A percentile compares a stretch with the other conserved stretches of the same genome.
Conservation (phyloP, 30 jellyfish, hydroid and myxozoan species). For the Sanderia malayensis region DNA sequence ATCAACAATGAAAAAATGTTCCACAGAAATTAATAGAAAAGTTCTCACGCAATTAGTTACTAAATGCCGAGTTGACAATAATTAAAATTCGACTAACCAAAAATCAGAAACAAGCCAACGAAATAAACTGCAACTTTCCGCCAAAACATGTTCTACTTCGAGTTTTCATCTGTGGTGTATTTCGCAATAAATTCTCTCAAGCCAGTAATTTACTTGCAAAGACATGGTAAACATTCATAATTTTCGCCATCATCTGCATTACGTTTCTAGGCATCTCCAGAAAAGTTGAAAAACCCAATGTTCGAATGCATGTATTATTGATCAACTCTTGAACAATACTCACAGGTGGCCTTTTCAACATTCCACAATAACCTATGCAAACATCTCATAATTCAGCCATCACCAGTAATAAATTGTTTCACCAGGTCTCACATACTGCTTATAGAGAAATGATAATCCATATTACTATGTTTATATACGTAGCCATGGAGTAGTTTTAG, state of each 20-base stretch:
- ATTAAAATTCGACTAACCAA: neutral
- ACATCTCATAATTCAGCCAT: conserved; percentile 23
- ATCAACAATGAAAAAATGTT: too few relatives aligned
- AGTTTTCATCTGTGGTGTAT: too few relatives aligned
- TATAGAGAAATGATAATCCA: too few relatives aligned
- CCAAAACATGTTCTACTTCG: neutral
- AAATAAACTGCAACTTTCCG: neutral
- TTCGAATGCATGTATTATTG: conserved; percentile 53
- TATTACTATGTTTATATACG: too few relatives aligned
- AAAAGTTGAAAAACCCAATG: neutral
- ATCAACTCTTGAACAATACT: conserved; percentile 47
- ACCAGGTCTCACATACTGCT: too few relatives aligned
- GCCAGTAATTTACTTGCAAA: too few relatives aligned
- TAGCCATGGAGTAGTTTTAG: too few relatives aligned
- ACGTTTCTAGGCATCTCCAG: neutral
- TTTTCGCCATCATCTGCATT: neutral
- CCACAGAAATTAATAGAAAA: too few relatives aligned
- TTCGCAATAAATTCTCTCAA: too few relatives aligned
- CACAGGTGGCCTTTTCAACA: conserved; percentile 52
- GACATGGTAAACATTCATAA: too few relatives aligned
- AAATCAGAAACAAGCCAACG: neutral
- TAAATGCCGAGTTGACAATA: neutral
- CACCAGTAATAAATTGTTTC: conserved; percentile 2
- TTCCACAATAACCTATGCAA: conserved; percentile 18
- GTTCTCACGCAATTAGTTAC: too few relatives aligned